Conservation (phyloP, 1,140 invertebrate species). For the Drosophila auraria region DNA sequence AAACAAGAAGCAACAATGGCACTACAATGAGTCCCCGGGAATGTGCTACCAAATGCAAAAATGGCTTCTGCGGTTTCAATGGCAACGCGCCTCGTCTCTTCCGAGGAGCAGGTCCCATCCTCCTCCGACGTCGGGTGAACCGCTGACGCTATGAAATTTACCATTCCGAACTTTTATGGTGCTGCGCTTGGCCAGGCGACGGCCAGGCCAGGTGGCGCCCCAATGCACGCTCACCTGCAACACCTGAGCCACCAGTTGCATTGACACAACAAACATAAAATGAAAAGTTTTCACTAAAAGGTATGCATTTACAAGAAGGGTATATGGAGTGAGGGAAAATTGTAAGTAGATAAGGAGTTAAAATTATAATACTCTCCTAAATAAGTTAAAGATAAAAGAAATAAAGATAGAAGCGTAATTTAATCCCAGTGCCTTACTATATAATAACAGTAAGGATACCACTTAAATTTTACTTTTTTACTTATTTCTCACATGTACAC, state of each 20-base stretch:
- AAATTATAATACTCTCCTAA: too few relatives aligned
- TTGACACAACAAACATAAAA: constrained; percentile 54
- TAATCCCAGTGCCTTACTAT: too few relatives aligned
- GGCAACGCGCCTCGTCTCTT: constrained; percentile 52
- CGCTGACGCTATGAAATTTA: constrained; percentile 75
- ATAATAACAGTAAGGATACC: too few relatives aligned
- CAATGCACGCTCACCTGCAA: constrained; percentile 11
- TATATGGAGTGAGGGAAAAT: neutral
- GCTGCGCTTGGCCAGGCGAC: constrained; percentile 41
- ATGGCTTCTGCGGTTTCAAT: constrained; percentile 80
- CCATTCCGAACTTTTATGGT: constrained; percentile 73
- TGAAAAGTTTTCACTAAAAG: constrained; percentile 43
- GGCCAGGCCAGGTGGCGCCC: constrained; percentile 57
- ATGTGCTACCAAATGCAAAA: constrained; percentile 82
- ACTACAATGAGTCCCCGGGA: constrained; percentile 72
- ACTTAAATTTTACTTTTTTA: too few relatives aligned
- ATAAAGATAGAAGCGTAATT: too few relatives aligned
- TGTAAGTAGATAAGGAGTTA: too few relatives aligned
- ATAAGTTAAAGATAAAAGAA: too few relatives aligned
- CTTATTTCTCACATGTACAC: too few relatives aligned
- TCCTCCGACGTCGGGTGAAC: constrained; percentile 27
- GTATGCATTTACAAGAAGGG: neutral
- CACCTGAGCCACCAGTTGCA: constrained; percentile 53
- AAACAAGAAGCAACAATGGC: constrained; percentile 66
- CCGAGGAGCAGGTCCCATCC: neutral